Evolutionary conservation across 2,888 invertebrate genomes (phyloP).

Genomic region (Sphaeridia pumilis): DNA sequence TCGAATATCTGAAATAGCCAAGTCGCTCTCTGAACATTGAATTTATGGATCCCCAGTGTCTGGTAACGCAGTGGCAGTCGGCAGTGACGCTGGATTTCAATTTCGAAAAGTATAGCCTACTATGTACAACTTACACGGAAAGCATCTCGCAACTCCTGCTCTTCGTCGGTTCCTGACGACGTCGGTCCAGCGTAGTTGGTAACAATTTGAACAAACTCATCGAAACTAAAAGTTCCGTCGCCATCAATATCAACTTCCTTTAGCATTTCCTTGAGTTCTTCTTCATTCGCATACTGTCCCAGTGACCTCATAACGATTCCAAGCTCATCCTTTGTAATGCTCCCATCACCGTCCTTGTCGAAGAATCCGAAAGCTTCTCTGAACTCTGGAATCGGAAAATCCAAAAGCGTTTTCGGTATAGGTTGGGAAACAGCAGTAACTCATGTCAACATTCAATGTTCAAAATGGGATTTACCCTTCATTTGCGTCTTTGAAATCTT

Average conservation of each 20-base stretch:
- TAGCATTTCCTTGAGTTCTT: constrained; percentile 38
- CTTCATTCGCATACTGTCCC: constrained; percentile 38
- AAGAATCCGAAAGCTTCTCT: constrained; percentile 38
- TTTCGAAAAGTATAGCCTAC: no score
- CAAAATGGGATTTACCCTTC: constrained; percentile 30
- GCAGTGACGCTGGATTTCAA: no score
- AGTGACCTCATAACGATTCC: constrained; percentile 38
- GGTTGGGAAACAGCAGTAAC: no score
- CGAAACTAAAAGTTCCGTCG: constrained; percentile 38
- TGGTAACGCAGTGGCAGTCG: no score
- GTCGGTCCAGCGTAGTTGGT: constrained; percentile 36
- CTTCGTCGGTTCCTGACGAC: constrained; percentile 38
- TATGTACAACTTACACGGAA: constrained; percentile 65
- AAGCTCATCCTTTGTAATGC: constrained; percentile 38
- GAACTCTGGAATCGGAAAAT: constrained; percentile 23
- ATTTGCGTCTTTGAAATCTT: constrained; percentile 34
- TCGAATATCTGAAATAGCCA: constrained; percentile 57
- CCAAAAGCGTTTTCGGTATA: no score
- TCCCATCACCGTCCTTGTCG: constrained; percentile 38
- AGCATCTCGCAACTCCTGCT: constrained; percentile 53
- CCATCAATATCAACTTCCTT: constrained; percentile 36
- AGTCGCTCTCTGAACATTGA: no score
- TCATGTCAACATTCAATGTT: no score
- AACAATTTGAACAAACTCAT: constrained; percentile 39
- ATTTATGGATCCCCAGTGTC: no score